Evolutionary conservation across 1,140 invertebrate species (phyloP), one percentile per base, ranked within the genome.

Genomic region (Drosophila tani): DNA sequence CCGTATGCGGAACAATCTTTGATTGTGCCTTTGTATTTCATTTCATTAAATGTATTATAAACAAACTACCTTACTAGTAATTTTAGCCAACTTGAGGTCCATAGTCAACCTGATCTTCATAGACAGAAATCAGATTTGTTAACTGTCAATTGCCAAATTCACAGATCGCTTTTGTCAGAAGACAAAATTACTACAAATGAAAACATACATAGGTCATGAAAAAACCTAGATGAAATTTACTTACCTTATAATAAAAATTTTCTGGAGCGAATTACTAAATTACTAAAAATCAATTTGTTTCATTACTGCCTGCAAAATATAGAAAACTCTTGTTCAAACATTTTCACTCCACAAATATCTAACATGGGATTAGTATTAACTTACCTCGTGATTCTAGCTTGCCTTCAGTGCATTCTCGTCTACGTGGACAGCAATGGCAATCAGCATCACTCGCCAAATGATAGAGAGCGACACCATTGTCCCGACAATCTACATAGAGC

Each of bases 401-500:
- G 60, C 12, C 8, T 64, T 0, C 5, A 50, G 17, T 27, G 15
- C 12, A 32, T 65, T 29, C 24, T 35, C 3, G 19, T 27, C 49
- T 29, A 19, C 2, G 45, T 73, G 53, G 27, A 58, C 17, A n/a
- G 41, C 29, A 32, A 24, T 50, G 29, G 15, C 19, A 41, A 58
- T 49, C 21, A 0, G 4, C 0, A 27, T 19, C 59, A 77, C 41
- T 8, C 2, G 6, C 35, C 38, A 4, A 5, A 27, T 7, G 73
- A 77, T 47, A 60, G 78, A 14, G 27, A 53, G 0, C 12, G 17
- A 11, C 80, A 82, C n/a, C 1, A 19, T 2, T 46, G 80, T 8
- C 11, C 67, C 0, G 78, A 81, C 59, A 81, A 81, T 57, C 6
- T 79, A 27, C 81, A 81, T 8, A 59, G 67, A 8, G 40, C 64